phyloP scores from a whole-genome alignment of 2,888 invertebrate species.

The Amiota mariae region DNA sequence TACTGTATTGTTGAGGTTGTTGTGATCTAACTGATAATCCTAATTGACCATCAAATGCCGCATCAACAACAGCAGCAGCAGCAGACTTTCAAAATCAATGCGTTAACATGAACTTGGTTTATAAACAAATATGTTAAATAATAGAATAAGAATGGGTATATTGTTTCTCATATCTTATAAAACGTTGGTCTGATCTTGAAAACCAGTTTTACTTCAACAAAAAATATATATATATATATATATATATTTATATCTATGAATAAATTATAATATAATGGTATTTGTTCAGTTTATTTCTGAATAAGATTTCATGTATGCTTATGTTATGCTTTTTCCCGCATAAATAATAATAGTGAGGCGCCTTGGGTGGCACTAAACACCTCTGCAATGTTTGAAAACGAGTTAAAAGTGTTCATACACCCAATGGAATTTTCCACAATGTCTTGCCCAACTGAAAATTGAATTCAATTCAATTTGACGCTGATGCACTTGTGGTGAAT shows the following conservation, averaged over 20 bases:
- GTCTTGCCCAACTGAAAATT: neutral
- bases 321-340: neutral
- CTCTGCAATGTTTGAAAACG: neutral
- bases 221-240: too few species aligned
- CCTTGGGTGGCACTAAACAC: slow-evolving; percentile 20
- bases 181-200: too few species aligned
- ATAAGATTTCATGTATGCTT: too few species aligned
- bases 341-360: neutral
- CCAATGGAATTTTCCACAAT: too few species aligned
- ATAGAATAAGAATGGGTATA: too few species aligned
- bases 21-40: slow-evolving; percentile 24
- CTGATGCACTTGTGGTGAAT: slow-evolving; percentile 11
- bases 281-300: too few species aligned
- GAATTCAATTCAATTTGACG: slow-evolving; percentile 20
- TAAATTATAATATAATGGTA: too few species aligned
- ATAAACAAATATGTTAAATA: neutral
- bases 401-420: too few species aligned
- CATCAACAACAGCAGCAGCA: neutral
- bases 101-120: neutral
- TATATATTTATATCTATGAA: too few species aligned
- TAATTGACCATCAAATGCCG: slow-evolving; percentile 27
- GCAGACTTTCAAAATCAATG: neutral
- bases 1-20: neutral
- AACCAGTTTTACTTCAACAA: too few species aligned
- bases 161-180: too few species aligned